A percentile compares a stretch with the other conserved stretches of the same genome.
phyloP scores from a whole-genome alignment of 2,888 invertebrate species.

The Coelinius sp. region DNA sequence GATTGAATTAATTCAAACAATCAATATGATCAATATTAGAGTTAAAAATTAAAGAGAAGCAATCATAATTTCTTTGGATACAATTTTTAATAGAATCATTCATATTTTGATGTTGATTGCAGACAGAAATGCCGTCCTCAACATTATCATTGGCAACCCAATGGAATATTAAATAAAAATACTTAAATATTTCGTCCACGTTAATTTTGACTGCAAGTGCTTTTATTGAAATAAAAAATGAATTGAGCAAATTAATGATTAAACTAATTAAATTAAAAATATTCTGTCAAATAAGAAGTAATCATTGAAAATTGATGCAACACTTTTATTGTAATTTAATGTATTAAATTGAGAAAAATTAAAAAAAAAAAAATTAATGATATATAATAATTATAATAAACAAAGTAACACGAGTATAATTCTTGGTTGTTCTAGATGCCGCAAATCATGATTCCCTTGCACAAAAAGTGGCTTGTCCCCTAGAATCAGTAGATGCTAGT shows the following conservation, averaged over 20 bases:
- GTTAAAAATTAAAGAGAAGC: not conserved
- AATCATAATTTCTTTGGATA: not conserved
- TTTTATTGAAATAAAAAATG: not conserved
- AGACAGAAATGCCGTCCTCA: conserved; percentile 65
- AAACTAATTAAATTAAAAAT: not conserved
- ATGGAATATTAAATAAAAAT: conserved; percentile 49
- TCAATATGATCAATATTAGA: not conserved
- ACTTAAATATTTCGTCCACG: conserved; percentile 35
- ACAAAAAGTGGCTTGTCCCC: conserved; percentile 67
- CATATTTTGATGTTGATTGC: conserved; percentile 55
- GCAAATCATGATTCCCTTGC: conserved; percentile 66
- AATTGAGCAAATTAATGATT: not conserved
- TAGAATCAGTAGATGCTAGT: conserved; percentile 69
- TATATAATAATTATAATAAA: conserved; percentile 43
- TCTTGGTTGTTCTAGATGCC: conserved; percentile 70
- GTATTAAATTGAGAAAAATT: conserved; percentile 13
- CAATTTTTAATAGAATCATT: conserved; percentile 43
- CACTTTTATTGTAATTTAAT: conserved; percentile 15
- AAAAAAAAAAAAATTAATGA: conserved; percentile 34
- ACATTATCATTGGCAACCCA: conserved; percentile 64
- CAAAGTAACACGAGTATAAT: conserved; percentile 54
- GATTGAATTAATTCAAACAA: not conserved
- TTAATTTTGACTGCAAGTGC: not conserved
- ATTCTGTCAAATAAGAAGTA: not conserved
- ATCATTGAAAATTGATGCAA: not conserved